phyloP scores from a whole-genome alignment of 2,888 invertebrate genomes.

The Lithophane ornitopus region DNA sequence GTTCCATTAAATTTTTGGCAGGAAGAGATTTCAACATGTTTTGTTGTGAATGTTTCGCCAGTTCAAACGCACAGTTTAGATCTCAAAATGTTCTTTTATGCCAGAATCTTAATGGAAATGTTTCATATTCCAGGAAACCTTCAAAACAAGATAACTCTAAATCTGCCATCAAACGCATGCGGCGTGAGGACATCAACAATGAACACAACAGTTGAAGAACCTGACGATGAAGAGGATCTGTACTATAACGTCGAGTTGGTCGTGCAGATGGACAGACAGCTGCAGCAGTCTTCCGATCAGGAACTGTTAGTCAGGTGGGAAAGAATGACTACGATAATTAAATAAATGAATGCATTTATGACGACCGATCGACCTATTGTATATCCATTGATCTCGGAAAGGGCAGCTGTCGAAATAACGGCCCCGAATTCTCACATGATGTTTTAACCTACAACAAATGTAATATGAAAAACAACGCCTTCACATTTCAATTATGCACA shows the following conservation, averaged over 20 bases:
- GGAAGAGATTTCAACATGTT: too few species aligned
- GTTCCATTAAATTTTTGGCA: too few species aligned
- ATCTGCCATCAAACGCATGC: conserved; percentile 92
- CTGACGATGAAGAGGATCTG: conserved; percentile 87
- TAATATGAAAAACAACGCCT: neutral
- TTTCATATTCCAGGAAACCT: conserved; percentile 81
- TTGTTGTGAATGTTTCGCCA: too few species aligned
- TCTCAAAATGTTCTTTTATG: too few species aligned
- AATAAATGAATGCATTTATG: neutral
- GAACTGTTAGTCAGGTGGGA: conserved; percentile 90
- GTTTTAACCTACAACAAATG: neutral
- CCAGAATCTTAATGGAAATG: neutral
- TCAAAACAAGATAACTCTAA: conserved; percentile 85
- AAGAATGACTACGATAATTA: neutral
- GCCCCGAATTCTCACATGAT: neutral
- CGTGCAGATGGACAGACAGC: conserved; percentile 93
- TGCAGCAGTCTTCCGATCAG: conserved; percentile 94
- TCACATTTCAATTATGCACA: neutral
- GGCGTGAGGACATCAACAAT: conserved; percentile 92
- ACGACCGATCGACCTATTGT: neutral
- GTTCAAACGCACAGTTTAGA: neutral
- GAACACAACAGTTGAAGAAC: conserved; percentile 81
- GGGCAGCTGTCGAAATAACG: neutral
- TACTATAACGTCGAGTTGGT: conserved; percentile 93
- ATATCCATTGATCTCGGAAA: neutral